These are phyloP conservation scores for Cirrhinus molitorella DNA, from an alignment of 2,797 vertebrate genomes.

Conservation along the genomic window DNA sequence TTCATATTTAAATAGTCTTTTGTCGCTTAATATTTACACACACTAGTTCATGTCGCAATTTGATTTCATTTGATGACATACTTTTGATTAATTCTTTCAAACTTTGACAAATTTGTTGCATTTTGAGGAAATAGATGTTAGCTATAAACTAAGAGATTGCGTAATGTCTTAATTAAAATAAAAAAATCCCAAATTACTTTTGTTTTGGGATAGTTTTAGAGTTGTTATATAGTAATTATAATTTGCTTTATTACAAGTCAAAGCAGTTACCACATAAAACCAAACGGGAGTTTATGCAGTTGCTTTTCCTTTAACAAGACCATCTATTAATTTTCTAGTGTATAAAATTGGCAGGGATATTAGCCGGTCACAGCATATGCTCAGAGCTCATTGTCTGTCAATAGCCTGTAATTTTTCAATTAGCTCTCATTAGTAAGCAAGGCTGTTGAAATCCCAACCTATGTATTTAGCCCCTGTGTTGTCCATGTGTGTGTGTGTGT, in stretches of 20 bases:
- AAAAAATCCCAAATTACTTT: too few relatives aligned
- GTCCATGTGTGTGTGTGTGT: slow-evolving; percentile 62
- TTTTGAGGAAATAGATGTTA: not conserved
- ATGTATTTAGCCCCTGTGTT: slow-evolving; percentile 78
- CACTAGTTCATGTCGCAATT: too few relatives aligned
- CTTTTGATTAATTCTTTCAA: too few relatives aligned
- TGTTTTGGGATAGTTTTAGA: not conserved
- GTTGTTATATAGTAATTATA: not conserved
- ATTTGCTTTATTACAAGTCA: not conserved
- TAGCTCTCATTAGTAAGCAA: slow-evolving; percentile 81
- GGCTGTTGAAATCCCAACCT: slow-evolving; percentile 75
- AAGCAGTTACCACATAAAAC: not conserved
- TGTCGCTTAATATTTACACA: too few relatives aligned
- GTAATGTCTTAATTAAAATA: not conserved
- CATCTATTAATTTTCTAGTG: slow-evolving; percentile 53
- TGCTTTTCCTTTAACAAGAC: not conserved
- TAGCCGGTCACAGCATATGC: slow-evolving; percentile 61
- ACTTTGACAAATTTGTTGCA: too few relatives aligned
- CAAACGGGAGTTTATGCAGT: not conserved
- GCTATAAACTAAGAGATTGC: not conserved
- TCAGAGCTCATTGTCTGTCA: slow-evolving; percentile 63
- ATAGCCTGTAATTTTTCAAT: slow-evolving; percentile 85
- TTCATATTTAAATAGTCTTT: too few relatives aligned
- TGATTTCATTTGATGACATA: too few relatives aligned
- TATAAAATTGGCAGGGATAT: slow-evolving; percentile 50